Base-by-base conservation (phyloP, 2,797 vertebrate genomes). In the Galaxias olidus region DNA sequence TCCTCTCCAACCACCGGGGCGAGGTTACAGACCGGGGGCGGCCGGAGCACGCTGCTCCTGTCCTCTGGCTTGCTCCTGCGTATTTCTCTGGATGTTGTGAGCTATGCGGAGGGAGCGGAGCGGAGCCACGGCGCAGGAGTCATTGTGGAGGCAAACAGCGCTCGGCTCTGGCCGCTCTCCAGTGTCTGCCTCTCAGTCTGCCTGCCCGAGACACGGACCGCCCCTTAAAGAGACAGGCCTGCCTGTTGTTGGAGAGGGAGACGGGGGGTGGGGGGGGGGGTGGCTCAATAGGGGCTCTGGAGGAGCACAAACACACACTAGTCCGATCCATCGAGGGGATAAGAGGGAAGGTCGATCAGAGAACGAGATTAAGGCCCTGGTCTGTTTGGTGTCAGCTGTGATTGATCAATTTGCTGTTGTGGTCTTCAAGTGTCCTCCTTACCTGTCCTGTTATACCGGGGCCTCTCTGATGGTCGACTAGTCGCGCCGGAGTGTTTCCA, bases 81-180 rank as follows among this genome's bases (percentile, higher is more conserved):
- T 59, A 46, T 52, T 40, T 57, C 72, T 69, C 49, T 72, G 59
- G 68, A 68, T 71, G 55, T 50, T n/a, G 64, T 63, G 46, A 48
- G 44, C 56, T 71, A 62, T 74, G 61, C 63, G 68, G 76, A 52
- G 57, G 80, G 84, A 74, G 66, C 41, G 46, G 30, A 79, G 83
- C 75, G 65, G 68, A 76, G 80, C 79, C 65, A 72, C 82, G 85
- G 86, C 87, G 89, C 87, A 90, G 87, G 83, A 88, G 84, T 91
- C 89, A 88, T 91, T 91, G 90, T 91, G 84, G 85, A 90, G 90
- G 88, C 88, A 90, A 91, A 87, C 91, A 90, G 89, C 84, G n/a
- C 86, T 73, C 74, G 81, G 52, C 62, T 47, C 43, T 20, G 15
- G 40, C 69, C 85, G 79, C 78, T 61, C 68, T 82, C 87, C 82